Conservation (phyloP, 1,140 invertebrate species). For the Lepidostoma basale region DNA sequence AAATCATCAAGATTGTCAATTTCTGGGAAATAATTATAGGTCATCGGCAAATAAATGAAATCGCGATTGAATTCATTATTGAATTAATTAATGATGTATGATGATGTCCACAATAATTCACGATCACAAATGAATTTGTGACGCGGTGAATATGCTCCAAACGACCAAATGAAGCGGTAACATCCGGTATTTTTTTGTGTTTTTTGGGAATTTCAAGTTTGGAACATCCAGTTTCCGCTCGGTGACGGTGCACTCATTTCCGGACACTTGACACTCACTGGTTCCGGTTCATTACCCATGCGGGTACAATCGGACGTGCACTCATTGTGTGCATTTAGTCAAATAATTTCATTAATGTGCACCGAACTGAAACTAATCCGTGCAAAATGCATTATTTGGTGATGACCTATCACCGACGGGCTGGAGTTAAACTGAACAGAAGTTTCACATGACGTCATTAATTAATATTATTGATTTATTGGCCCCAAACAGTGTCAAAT, state of each 20-base stretch:
- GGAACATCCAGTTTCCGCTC: slow-evolving; percentile 3
- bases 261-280: slow-evolving; percentile 9
- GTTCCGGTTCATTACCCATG: slow-evolving; percentile 15
- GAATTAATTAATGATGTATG: no score
- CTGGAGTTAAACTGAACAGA: not conserved
- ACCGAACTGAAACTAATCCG: not conserved
- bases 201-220: slow-evolving; percentile 13
- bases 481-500: no score
- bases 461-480: no score
- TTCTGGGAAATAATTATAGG: no score
- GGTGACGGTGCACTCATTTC: slow-evolving; percentile 15
- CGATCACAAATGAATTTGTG: slow-evolving; percentile 11
- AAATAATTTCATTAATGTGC: not conserved
- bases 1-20: no score
- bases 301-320: not conserved
- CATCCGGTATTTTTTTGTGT: slow-evolving; percentile 5
- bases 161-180: slow-evolving; percentile 2
- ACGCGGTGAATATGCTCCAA: not conserved
- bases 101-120: no score
- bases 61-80: no score
- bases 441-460: no score
- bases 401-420: not conserved
- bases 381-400: not conserved
- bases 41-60: no score
- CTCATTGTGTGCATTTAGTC: not conserved